Evolutionary conservation across 30 jellyfish, hydroid and myxozoan genomes (phyloP).

Genomic region (Euphysa ruthae): DNA sequence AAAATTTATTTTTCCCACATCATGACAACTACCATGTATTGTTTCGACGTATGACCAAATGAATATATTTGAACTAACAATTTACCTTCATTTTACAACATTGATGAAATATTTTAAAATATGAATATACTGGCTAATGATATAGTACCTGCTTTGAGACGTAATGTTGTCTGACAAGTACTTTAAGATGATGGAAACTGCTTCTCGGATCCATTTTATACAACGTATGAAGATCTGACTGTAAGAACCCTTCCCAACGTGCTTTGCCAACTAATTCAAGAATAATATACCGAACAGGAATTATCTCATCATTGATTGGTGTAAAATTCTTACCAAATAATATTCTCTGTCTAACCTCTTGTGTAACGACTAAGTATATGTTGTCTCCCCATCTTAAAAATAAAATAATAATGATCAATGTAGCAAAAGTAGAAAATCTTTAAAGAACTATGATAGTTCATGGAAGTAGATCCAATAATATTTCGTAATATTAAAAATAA

Average conservation of each 20-base stretch:
- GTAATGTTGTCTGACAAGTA: slow-evolving; percentile 27
- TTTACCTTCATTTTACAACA: no score
- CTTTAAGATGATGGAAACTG: slow-evolving; percentile 63
- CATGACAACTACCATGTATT: no score
- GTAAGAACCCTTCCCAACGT: slow-evolving; percentile 62
- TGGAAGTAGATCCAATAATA: no score
- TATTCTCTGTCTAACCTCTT: slow-evolving; percentile 40
- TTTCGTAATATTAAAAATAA: no score
- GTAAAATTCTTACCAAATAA: slow-evolving; percentile 45
- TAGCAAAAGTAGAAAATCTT: no score
- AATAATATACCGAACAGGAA: slow-evolving; percentile 37
- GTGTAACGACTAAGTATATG: slow-evolving; percentile 43
- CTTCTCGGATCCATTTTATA: slow-evolving; percentile 66
- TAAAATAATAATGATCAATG: background rate
- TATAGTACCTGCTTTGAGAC: slow-evolving; percentile 60
- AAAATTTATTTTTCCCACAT: no score
- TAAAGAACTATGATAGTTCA: no score
- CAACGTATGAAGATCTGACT: slow-evolving; percentile 44
- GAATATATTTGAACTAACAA: no score
- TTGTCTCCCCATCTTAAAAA: slow-evolving; percentile 41
- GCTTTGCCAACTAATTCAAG: slow-evolving; percentile 63
- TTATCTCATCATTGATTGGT: slow-evolving; percentile 17
- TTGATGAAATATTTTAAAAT: no score
- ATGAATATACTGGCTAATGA: no score
- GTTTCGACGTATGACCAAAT: no score